A percentile compares a stretch with the other conserved stretches of the same genome.
These are phyloP conservation scores for Chaetodon trifasciatus DNA, from an alignment of 2,797 vertebrate species.

Conservation along the genomic window DNA sequence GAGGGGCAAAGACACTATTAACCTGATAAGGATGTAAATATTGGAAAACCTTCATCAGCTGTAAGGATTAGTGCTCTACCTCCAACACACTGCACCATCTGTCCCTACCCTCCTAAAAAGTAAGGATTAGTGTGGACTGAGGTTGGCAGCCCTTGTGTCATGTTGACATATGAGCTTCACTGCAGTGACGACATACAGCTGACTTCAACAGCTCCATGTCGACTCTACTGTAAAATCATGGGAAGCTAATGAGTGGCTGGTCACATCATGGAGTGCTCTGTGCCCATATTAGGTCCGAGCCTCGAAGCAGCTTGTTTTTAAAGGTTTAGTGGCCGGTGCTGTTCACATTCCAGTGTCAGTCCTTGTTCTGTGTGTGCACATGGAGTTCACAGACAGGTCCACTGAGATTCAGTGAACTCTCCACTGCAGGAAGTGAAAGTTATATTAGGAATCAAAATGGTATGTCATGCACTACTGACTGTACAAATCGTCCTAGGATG, in stretches of 20 bases:
- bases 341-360: constrained; percentile 24
- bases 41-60: constrained; percentile 19
- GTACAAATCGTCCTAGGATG: constrained; percentile 74
- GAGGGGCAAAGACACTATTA: not conserved
- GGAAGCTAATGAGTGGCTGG: constrained; percentile 15
- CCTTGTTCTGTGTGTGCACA: not conserved
- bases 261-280: not conserved
- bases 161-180: constrained; percentile 43
- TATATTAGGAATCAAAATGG: constrained; percentile 68
- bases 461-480: constrained; percentile 51
- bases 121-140: not conserved
- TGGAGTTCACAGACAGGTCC: constrained; percentile 34
- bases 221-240: constrained; percentile 21
- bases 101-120: constrained; percentile 18
- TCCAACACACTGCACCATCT: constrained; percentile 11
- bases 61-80: not conserved
- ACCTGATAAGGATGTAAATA: not conserved
- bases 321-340: constrained; percentile 6
- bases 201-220: not conserved
- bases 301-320: constrained; percentile 28
- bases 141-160: constrained; percentile 1
- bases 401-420: constrained; percentile 61
- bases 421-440: constrained; percentile 64
- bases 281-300: constrained; percentile 37
- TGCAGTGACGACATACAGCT: constrained; percentile 16